Evolutionary conservation across 2,888 invertebrate genomes (phyloP), one percentile per base, ranked within the genome.

Genomic region (Coremacera marginata): DNA sequence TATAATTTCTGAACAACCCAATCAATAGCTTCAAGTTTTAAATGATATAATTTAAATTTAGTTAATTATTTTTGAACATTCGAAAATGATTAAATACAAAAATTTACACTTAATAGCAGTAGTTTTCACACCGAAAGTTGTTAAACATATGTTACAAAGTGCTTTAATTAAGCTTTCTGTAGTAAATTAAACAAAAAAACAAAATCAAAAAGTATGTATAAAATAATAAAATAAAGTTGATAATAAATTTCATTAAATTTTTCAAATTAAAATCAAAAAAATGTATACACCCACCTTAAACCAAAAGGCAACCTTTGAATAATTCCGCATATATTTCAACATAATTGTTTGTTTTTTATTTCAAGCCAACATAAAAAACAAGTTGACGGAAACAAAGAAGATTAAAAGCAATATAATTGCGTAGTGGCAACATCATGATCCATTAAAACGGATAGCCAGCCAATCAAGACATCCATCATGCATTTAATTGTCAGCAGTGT

Each of bases 221-320:
- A n/a, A 1, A 55, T 55, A 55, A 55, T n/a, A 55, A 55, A 11
- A 63, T n/a, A n/a, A 3, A 31, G 8, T 14, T 4, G 14, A 34
- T 31, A n/a, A 37, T 57, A 70, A 74, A 65, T n/a, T 78, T 65
- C 55, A 31, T 63, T n/a, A 19, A 65, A 57, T 63, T 57, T 71
- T 75, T 22, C 63, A 77, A 3, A 51, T 34, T 8, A 72, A 73
- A 70, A 72, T 76, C 27, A 65, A 65, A 19, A 76, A 75, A 75
- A 63, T 73, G 82, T 83, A 82, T 82, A 7, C 91, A 95, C 95
- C 92, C 95, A 95, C 95, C 95, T 95, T 93, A 93, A 94, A 95
- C 95, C 95, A 95, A 92, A 94, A 94, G 91, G 95, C 95, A 93
- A 95, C 95, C 95, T 95, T 81, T 78, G 31, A 51, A 60, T 8